Conservation (phyloP, 2,797 vertebrate genomes). For the Cirrhinus mrigala region DNA sequence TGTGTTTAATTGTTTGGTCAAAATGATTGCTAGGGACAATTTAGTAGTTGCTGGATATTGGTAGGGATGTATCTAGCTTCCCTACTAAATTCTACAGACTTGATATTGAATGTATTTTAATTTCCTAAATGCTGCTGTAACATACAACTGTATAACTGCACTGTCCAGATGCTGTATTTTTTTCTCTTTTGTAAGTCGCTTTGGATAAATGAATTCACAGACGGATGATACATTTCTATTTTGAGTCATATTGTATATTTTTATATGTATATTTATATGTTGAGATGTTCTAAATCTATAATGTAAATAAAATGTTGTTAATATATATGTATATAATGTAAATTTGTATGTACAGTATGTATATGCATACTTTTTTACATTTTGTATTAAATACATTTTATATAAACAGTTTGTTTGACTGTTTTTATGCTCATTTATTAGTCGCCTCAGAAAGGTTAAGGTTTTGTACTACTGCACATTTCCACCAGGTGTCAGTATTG, state of each 20-base stretch:
- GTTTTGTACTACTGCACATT: background rate
- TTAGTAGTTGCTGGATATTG: too few relatives aligned
- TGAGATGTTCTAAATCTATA: background rate
- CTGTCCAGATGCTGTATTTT: background rate
- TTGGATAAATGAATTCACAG: background rate
- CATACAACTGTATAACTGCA: background rate
- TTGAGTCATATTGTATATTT: background rate
- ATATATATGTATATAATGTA: background rate
- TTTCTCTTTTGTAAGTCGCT: background rate
- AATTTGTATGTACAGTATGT: background rate
- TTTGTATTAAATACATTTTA: slow-evolving; percentile 4
- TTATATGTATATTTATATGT: background rate
- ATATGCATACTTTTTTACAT: background rate
- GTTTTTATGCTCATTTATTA: background rate
- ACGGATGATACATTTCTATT: background rate
- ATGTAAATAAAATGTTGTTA: background rate
- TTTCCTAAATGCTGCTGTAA: background rate
- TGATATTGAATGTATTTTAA: background rate
- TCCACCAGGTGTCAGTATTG: slow-evolving; percentile 18
- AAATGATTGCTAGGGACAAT: too few relatives aligned
- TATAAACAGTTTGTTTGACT: background rate
- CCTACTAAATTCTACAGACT: too few relatives aligned
- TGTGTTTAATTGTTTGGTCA: too few relatives aligned
- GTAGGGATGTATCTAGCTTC: too few relatives aligned
- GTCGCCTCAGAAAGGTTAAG: background rate